These are phyloP conservation scores for Terrapene triunguis DNA, from an alignment of 2,113 vertebrate genomes.

Conservation along the genomic window DNA sequence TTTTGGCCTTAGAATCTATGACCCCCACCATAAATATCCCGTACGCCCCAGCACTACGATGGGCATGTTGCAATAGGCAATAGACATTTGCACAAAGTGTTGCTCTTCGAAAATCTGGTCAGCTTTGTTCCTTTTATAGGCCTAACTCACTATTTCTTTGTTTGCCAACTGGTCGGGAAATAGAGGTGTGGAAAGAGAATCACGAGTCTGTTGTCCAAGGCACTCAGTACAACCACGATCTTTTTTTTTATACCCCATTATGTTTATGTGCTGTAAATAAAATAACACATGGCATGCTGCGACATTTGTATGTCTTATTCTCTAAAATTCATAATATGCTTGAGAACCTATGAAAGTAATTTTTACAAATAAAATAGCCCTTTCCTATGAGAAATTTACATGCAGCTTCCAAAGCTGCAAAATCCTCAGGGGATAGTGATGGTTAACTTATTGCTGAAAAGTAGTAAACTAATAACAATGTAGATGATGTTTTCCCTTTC, in stretches of 20 bases:
- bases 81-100: background rate
- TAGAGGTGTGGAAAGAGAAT: background rate
- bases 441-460: background rate
- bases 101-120: background rate
- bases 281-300: background rate
- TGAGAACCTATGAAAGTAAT: background rate
- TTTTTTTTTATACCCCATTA: background rate
- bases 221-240: background rate
- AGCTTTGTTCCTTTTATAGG: slow-evolving; percentile 6
- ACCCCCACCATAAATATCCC: background rate
- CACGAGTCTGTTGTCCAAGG: background rate
- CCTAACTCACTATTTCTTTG: background rate
- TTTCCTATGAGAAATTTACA: background rate
- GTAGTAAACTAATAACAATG: background rate
- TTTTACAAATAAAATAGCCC: slow-evolving; percentile 5
- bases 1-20: background rate
- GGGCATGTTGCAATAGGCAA: background rate
- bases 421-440: background rate
- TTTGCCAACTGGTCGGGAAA: background rate
- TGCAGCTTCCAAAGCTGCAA: slow-evolving; percentile 7
- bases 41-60: background rate
- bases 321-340: background rate
- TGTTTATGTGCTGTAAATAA: background rate
- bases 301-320: background rate
- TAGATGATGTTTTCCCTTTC: background rate